phyloP scores from a whole-genome alignment of 2,888 invertebrate genomes.

The Diabrotica balteata region DNA sequence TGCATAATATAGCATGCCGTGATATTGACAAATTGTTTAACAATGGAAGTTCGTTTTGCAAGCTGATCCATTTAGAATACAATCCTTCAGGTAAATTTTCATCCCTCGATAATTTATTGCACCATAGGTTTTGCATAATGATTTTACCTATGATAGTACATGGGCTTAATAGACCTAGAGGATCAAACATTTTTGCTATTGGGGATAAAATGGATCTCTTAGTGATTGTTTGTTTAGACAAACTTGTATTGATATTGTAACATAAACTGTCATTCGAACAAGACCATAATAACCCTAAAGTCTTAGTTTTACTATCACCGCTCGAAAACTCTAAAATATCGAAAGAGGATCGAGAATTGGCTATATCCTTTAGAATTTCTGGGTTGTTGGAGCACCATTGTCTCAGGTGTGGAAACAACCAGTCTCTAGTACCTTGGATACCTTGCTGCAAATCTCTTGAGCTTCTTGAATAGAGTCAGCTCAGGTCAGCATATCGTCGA shows the following conservation, averaged over 20 bases:
- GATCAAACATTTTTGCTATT: conserved; percentile 17
- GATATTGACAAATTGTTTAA: conserved; percentile 11
- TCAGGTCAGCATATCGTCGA: conserved; percentile 22
- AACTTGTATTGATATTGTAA: not conserved
- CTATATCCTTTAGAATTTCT: conserved; percentile 6
- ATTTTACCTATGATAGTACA: not conserved
- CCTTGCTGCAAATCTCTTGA: conserved; percentile 23
- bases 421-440: conserved; percentile 5
- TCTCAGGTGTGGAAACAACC: conserved; percentile 15
- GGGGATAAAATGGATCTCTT: conserved; percentile 8
- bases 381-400: conserved; percentile 18
- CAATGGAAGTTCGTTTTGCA: conserved; percentile 1
- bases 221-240: not conserved
- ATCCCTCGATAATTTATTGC: conserved; percentile 1
- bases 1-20: not conserved
- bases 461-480: conserved; percentile 25
- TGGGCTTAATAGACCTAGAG: conserved; percentile 11
- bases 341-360: not conserved
- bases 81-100: conserved; percentile 2
- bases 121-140: not conserved
- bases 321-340: conserved; percentile 3
- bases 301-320: conserved; percentile 9
- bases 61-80: not conserved
- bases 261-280: not conserved
- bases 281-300: conserved; percentile 9